Base-by-base conservation (phyloP, 2,113 vertebrate genomes). In the Poeciliopsis retropinna region DNA sequence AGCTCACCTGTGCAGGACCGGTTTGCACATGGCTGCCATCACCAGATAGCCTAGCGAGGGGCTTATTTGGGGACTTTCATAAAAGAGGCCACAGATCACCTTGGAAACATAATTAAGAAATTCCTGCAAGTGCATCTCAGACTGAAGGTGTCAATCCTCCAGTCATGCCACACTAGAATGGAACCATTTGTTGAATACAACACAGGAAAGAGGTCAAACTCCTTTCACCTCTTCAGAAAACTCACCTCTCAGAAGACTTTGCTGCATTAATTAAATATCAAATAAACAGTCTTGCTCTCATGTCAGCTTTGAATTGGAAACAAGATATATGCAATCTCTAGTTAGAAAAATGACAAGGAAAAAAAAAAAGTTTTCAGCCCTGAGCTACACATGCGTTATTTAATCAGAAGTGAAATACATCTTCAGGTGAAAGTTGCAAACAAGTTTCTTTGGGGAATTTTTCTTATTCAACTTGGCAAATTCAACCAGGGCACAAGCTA, bases 311-410 rank as follows among this genome's bases (percentile, higher is more conserved):
- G 13, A 47, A 29, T 67, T 29, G 29, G 37, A n/a, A 67, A 11
- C 13, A 28, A 47, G 44, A 47, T 47, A 19, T 28, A 15, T 41
- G 39, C 51, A 70, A 41, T 57, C 54, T 70, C 11, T 28, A 3
- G 17, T 37, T 25, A n/a, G 14, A 60, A 60, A 12, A 28, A 29
- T 4, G 25, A 27, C 25, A 28, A 27, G n/a, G 9, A 28, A 28
- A 60, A 6, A 13, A 60, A 13, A 19, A 51, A 61, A 39, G 9
- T 5, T 67, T 6, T 67, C 0, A 19, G 72, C 39, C 32, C n/a
- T 27, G n/a, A 60, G 57, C 57, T n/a, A 78, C 63, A 73, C 57
- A 75, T 32, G 74, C 75, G 76, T 60, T 62, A 72, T 76, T 70
- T 70, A 37, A 66, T 10, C 27, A 76, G 17, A 30, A 67, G 28